Evolutionary conservation across 2,113 vertebrate genomes (phyloP).

Genomic region (Pollimyrus isidori): DNA sequence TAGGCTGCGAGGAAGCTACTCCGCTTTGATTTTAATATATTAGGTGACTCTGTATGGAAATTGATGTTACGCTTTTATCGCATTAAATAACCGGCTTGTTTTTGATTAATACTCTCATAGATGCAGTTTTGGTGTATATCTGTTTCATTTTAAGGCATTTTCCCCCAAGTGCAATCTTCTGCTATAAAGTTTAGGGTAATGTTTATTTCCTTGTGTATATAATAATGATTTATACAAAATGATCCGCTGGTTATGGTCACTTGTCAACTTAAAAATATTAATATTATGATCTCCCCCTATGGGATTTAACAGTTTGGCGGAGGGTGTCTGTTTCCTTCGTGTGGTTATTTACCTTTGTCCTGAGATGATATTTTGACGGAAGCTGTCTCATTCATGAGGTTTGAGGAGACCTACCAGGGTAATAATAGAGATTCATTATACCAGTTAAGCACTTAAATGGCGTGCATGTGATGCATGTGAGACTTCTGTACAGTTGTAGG

Average conservation of each 20-base stretch:
- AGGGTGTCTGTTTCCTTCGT: neutral
- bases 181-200: neutral
- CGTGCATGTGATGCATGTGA: neutral
- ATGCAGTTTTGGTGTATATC: neutral
- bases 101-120: neutral
- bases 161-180: neutral
- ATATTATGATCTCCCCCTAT: neutral
- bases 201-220: neutral
- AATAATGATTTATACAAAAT: conserved; percentile 1
- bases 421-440: neutral
- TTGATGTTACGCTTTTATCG: neutral
- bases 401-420: neutral
- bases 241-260: neutral
- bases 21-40: neutral
- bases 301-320: neutral
- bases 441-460: conserved; percentile 1
- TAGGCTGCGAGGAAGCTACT: conserved; percentile 9
- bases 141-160: neutral
- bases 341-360: neutral
- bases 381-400: neutral
- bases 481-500: neutral
- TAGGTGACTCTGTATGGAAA: neutral
- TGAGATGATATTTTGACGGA: neutral
- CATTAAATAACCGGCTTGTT: neutral
- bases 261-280: neutral